phyloP scores from a whole-genome alignment of 2,797 vertebrate genomes.

The Sciurus carolinensis region DNA sequence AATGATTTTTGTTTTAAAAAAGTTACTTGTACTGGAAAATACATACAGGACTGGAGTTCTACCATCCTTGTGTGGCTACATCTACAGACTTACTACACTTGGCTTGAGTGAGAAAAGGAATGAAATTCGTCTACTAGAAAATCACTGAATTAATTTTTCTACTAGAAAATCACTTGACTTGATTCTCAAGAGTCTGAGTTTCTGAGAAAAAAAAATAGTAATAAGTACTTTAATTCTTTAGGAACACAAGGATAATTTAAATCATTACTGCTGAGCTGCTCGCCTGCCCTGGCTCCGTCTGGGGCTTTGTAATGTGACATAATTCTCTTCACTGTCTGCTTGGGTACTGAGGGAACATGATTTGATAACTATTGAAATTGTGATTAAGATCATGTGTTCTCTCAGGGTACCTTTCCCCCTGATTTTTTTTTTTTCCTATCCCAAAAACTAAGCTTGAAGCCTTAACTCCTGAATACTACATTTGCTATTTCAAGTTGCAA shows the following conservation, averaged over 20 bases:
- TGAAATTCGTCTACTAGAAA: neutral
- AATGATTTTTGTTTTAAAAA: neutral
- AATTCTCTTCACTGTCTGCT: neutral
- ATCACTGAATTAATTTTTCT: neutral
- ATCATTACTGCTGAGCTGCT: neutral
- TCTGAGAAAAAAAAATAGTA: constrained; percentile 18
- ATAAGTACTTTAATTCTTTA: neutral
- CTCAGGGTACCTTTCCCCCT: neutral
- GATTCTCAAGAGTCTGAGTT: neutral
- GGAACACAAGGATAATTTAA: neutral
- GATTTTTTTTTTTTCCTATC: neutral
- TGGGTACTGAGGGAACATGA: neutral
- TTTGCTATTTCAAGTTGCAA: constrained; percentile 82
- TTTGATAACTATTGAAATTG: constrained; percentile 47
- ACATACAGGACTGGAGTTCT: neutral
- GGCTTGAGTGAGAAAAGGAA: neutral
- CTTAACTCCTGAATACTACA: neutral
- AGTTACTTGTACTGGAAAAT: neutral
- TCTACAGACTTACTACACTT: neutral
- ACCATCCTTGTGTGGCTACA: neutral
- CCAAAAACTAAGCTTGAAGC: constrained; percentile 24
- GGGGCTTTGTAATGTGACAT: neutral
- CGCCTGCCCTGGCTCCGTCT: neutral
- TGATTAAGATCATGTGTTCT: constrained; percentile 41
- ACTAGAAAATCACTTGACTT: constrained; percentile 8